Evolutionary conservation across 2,113 vertebrate species (phyloP).

Genomic region (Carettochelys insculpta): DNA sequence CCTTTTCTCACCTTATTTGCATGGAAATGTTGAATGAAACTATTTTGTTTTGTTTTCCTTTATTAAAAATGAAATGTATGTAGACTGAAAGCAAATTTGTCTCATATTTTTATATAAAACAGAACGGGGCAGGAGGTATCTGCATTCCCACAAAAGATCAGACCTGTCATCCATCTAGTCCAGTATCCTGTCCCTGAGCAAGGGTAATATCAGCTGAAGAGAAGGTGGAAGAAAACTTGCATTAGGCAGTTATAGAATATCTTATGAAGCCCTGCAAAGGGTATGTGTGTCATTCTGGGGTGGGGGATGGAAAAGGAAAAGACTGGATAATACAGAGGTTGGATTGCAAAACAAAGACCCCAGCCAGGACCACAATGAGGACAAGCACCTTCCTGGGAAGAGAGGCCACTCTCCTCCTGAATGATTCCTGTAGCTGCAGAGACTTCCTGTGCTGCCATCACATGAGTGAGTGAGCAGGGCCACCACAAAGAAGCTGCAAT

Average conservation of each 20-base stretch:
- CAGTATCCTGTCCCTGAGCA: constrained; percentile 1
- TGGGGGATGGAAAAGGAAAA: too few species aligned
- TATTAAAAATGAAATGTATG: not conserved
- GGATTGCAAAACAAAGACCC: too few species aligned
- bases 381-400: too few species aligned
- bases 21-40: not conserved
- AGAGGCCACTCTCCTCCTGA: not conserved
- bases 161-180: not conserved
- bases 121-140: not conserved
- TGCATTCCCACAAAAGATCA: not conserved
- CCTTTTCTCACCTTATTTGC: not conserved
- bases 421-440: not conserved
- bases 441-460: not conserved
- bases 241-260: not conserved
- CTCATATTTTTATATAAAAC: not conserved
- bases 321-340: too few species aligned
- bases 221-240: not conserved
- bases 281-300: too few species aligned
- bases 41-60: not conserved
- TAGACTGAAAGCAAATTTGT: not conserved
- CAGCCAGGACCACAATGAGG: too few species aligned
- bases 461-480: too few species aligned
- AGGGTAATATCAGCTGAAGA: not conserved
- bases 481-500: too few species aligned
- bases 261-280: not conserved